A percentile compares a stretch with the other conserved stretches of the same genome.
Conservation (phyloP, 2,888 invertebrate genomes). For the Heterodera filipjevi region DNA sequence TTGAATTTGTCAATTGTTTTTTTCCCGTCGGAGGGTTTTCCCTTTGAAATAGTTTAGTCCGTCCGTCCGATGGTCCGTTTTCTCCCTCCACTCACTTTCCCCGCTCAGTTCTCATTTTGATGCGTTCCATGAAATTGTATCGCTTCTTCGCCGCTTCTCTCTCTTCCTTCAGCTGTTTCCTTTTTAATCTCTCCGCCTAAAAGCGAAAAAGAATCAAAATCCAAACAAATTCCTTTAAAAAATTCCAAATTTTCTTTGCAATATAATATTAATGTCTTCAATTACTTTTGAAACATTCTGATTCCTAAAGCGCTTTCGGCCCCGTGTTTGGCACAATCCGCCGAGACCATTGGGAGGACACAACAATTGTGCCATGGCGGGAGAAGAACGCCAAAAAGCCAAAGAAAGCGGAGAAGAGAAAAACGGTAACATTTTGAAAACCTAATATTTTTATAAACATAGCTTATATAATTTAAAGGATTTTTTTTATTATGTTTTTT, state of each 20-base stretch:
- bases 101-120: slow-evolving; percentile 42
- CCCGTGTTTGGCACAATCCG: slow-evolving; percentile 36
- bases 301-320: slow-evolving; percentile 59
- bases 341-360: slow-evolving; percentile 3
- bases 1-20: neutral
- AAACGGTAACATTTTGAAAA: neutral
- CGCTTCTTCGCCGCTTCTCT: slow-evolving; percentile 61
- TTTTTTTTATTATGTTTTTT: no score
- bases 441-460: neutral
- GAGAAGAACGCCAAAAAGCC: slow-evolving; percentile 10
- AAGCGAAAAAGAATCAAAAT: neutral
- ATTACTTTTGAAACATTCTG: slow-evolving; percentile 49
- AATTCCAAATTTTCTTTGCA: no score
- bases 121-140: slow-evolving; percentile 61
- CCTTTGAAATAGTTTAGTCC: no score
- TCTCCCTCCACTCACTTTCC: neutral
- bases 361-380: neutral
- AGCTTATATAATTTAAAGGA: no score
- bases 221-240: no score
- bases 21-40: slow-evolving; percentile 71
- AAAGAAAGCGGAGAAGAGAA: neutral
- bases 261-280: no score
- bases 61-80: no score
- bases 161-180: slow-evolving; percentile 58
- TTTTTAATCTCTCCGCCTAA: slow-evolving; percentile 51